Evolutionary conservation across 1,140 invertebrate species (phyloP).

Genomic region (Babylonia areolata): DNA sequence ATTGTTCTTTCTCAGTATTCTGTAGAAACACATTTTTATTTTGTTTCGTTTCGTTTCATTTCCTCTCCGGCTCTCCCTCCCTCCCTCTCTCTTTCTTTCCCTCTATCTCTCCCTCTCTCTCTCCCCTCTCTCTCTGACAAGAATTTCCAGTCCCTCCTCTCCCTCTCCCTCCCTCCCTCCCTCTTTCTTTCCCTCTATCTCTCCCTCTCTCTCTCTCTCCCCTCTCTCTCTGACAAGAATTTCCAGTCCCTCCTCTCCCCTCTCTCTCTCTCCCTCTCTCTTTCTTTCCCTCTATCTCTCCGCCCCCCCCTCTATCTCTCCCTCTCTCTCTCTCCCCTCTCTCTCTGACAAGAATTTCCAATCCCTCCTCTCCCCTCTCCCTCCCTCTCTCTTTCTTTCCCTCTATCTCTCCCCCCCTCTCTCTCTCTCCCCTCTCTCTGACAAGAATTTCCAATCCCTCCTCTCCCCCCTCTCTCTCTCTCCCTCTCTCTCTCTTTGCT

Average conservation of each 20-base stretch:
- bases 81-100: too few species aligned
- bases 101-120: constrained; percentile 7
- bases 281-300: constrained; percentile 4
- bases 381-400: neutral
- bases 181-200: constrained; percentile 9
- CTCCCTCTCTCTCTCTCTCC: constrained; percentile 13
- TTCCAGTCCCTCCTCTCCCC: neutral
- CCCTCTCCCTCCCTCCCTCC: constrained; percentile 5
- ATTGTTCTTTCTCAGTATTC: too few species aligned
- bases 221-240: too few species aligned
- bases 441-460: too few species aligned
- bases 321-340: too few species aligned
- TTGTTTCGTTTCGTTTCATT: too few species aligned
- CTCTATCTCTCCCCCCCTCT: constrained; percentile 28
- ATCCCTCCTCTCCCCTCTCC: neutral
- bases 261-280: neutral
- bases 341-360: too few species aligned
- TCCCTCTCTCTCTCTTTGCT: too few species aligned
- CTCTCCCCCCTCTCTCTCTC: neutral
- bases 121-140: constrained; percentile 1
- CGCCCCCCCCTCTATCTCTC: neutral
- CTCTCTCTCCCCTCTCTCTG: constrained; percentile 9
- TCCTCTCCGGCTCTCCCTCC: too few species aligned
- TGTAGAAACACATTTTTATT: too few species aligned
- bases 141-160: constrained; percentile 2